Percentiles rank a stretch among this genome's conserved stretches.
Evolutionary conservation across 2,888 invertebrate species (phyloP).

Genomic region (Sesia apiformis): DNA sequence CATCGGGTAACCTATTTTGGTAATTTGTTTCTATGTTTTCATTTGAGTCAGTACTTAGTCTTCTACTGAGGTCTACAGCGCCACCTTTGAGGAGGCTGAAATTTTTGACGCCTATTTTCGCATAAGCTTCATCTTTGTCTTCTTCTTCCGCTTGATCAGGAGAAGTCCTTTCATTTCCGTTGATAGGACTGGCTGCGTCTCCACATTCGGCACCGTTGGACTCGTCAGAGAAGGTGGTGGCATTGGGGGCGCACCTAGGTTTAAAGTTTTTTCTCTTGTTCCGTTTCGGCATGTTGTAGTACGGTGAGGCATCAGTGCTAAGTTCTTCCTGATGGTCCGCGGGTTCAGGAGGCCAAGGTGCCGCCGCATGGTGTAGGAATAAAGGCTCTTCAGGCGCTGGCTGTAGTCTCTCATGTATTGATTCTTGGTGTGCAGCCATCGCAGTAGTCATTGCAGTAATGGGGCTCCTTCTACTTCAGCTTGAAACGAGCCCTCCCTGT

Average conservation of each 20-base stretch:
- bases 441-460: constrained; percentile 73
- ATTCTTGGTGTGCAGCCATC: constrained; percentile 73
- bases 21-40: constrained; percentile 69
- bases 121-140: constrained; percentile 38
- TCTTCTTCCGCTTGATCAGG: constrained; percentile 40
- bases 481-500: constrained; percentile 58
- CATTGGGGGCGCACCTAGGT: constrained; percentile 80
- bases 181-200: constrained; percentile 43
- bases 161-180: constrained; percentile 54
- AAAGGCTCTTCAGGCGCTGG: constrained; percentile 58
- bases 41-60: constrained; percentile 68
- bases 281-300: constrained; percentile 75
- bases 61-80: constrained; percentile 66
- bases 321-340: constrained; percentile 55
- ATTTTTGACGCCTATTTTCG: constrained; percentile 68
- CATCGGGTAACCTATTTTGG: constrained; percentile 58
- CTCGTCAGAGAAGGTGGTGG: constrained; percentile 64
- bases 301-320: constrained; percentile 54
- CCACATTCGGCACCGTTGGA: constrained; percentile 53
- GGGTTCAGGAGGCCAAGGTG: constrained; percentile 67
- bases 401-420: constrained; percentile 69
- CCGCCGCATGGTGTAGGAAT: constrained; percentile 65
- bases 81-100: constrained; percentile 63
- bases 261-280: constrained; percentile 87
- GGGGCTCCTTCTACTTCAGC: constrained; percentile 48